Evolutionary conservation across 53 echinoderm and acorn worm species (phyloP), one percentile per base, ranked within the genome.

Genomic region (Stichopus horrens): DNA sequence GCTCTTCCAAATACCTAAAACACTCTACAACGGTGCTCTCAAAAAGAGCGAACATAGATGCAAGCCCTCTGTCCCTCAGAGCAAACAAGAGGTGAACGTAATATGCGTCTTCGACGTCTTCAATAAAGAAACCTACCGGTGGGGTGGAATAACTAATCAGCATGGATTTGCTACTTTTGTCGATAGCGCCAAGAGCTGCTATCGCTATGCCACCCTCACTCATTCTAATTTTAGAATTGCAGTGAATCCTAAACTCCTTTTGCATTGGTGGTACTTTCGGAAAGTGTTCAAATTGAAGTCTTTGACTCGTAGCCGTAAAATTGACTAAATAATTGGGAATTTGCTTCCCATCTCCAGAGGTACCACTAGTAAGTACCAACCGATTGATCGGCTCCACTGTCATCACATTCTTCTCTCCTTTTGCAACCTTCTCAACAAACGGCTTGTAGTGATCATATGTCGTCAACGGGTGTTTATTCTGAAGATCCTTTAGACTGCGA

Each of bases 41-140:
- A 51, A 95, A 93, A 1, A 80, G 10, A 23, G 57, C 58, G 20
- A 8, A 20, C 0, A 92, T 66, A 0, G 55, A 37, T 10, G 88
- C 92, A 6, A 93, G 20, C 21, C 92, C 83, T 9, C 89, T 83
- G 73, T 95, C 95, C 5, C 90, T 86, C 5, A 95, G 86, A 18
- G 92, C 93, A 79, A 95, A 95, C 0, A 95, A 87, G 22, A 95
- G 73, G 65, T 95, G 93, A 58, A 95, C 78, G 88, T 95, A 95
- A 23, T 66, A 22, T 0, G 95, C 89, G 11, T 82, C 91, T 0
- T 91, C 60, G 10, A 89, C 86, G 55, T 86, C 73, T 5, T 86
- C 57, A 52, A 95, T 93, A 3, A 56, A 7, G 71, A 92, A 91
- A 7, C 91, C 92, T 0, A 90, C 92, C 21, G 88, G 87, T 5